Percentiles rank a stretch among this genome's conserved stretches.
Evolutionary conservation across 2,888 invertebrate species (phyloP).

Genomic region (Polyploca ridens): DNA sequence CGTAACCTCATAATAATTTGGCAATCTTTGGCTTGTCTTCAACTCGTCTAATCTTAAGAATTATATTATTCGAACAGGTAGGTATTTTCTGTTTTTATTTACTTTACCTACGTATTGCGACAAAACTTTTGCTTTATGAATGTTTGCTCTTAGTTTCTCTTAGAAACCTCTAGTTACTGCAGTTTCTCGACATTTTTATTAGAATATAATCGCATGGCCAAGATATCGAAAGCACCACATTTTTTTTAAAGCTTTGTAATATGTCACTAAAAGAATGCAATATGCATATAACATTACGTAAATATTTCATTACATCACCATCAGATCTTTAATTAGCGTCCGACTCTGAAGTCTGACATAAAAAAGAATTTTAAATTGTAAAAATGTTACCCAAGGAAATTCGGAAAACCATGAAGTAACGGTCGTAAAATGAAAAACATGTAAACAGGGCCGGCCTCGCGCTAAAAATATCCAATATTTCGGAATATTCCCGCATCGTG

Average conservation of each 20-base stretch:
- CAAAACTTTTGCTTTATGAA: too few species aligned
- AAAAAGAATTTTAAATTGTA: slow-evolving; percentile 17
- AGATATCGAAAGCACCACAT: too few species aligned
- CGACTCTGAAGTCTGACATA: slow-evolving; percentile 14
- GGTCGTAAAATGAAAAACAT: slow-evolving; percentile 66
- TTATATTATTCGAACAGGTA: background rate
- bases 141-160: too few species aligned
- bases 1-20: background rate
- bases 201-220: too few species aligned
- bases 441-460: slow-evolving; percentile 79
- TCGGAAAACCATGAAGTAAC: slow-evolving; percentile 48
- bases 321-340: slow-evolving; percentile 13
- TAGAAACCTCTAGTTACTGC: too few species aligned
- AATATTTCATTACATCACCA: background rate
- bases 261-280: background rate
- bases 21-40: background rate
- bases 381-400: slow-evolving; percentile 27
- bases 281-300: background rate
- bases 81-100: too few species aligned
- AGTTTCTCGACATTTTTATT: too few species aligned
- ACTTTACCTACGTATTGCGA: too few species aligned
- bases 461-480: slow-evolving; percentile 72
- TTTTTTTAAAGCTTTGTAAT: too few species aligned
- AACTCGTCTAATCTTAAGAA: background rate
- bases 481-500: slow-evolving; percentile 66